Base-by-base conservation (phyloP, 2,888 invertebrate species). In the Lycaena phlaeas region DNA sequence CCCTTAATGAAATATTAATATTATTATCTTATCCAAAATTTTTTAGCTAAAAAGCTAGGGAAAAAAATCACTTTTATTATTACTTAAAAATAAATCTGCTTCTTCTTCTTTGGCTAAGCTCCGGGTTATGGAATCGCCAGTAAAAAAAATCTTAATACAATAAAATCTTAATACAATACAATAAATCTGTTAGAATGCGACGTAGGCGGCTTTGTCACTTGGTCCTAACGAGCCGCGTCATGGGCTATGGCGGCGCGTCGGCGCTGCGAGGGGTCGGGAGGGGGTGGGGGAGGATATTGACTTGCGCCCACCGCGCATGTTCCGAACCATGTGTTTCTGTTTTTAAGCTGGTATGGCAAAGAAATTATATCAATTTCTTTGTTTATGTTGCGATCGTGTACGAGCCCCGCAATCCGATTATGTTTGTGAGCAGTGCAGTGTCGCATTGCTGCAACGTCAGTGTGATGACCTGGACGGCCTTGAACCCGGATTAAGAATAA, bases 251-350 rank as follows among this genome's bases (percentile, higher is more conserved):
- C 84, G 77, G 76, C 69, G 74, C 72, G 69, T 57, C 59, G 78
- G 66, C 57, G 79, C 58, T 64, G 68, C 64, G 60, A 55, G 54
- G n/a, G n/a, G n/a, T n/a, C n/a, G n/a, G n/a, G n/a, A n/a, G n/a
- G n/a, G n/a, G n/a, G n/a, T n/a, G n/a, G n/a, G 65, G 61, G 84
- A 75, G 81, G 79, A 78, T 86, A 86, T 79, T 82, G 84, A 84
- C 84, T 82, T 68, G 79, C 72, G 68, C 49, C 66, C 66, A 74
- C 54, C 76, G 82, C 81, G 84, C 84, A 81, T 79, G 77, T 68
- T 67, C 72, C 64, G 63, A 48, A 70, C 71, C 77, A 76, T 75
- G 75, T 78, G 78, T 77, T 75, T 73, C 76, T 77, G 77, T 77
- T 78, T 75, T 77, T 71, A 70, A 68, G 66, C 66, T 47, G 46